Evolutionary conservation across 1,140 invertebrate genomes (phyloP).

Genomic region (Palaemon carinicauda): DNA sequence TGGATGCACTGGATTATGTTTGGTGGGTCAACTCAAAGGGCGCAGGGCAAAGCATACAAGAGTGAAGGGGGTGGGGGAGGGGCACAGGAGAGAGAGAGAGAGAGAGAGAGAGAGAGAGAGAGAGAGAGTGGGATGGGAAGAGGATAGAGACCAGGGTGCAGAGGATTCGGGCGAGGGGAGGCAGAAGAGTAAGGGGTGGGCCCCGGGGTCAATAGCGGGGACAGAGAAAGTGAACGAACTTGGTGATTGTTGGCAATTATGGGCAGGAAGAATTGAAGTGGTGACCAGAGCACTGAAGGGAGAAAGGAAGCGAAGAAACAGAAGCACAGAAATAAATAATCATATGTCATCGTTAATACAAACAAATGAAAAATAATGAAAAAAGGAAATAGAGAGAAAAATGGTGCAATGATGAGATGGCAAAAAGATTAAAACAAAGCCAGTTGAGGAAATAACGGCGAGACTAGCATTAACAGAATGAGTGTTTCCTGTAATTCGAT

Average conservation of each 20-base stretch:
- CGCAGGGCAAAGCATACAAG: background rate
- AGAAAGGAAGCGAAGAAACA: no score
- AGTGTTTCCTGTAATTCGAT: no score
- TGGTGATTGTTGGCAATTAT: background rate
- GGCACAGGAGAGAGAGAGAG: background rate
- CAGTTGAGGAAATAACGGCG: no score
- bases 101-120: no score
- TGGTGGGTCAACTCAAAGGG: constrained; percentile 51
- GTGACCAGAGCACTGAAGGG: background rate
- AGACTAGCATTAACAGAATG: no score
- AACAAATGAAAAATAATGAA: no score
- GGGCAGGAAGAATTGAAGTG: background rate
- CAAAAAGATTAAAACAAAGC: no score
- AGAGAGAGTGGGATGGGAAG: no score
- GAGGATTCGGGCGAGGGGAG: background rate
- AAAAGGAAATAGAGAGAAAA: no score
- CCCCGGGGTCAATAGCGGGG: background rate
- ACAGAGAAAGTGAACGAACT: background rate
- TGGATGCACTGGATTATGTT: constrained; percentile 38
- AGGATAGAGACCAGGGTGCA: background rate
- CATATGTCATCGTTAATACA: no score
- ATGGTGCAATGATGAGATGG: no score
- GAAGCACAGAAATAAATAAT: no score
- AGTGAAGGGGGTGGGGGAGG: background rate
- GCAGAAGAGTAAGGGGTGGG: background rate